Evolutionary conservation across 2,888 invertebrate genomes (phyloP).

Genomic region (Thereva unica): DNA sequence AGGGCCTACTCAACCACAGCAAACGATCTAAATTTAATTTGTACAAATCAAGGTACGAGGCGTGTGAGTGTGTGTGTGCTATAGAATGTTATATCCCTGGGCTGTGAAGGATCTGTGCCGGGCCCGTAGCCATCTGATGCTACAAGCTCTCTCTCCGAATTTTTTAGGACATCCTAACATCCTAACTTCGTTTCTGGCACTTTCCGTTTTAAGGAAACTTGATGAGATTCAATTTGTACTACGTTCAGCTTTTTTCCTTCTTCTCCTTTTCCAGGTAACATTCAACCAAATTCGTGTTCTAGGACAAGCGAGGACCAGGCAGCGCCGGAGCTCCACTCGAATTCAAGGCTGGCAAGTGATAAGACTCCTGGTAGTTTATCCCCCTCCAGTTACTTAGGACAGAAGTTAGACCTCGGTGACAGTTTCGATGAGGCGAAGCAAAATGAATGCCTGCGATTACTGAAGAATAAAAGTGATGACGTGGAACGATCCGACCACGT

Average conservation of each 20-base stretch:
- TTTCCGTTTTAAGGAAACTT: conserved; percentile 19
- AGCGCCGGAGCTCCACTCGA: not conserved
- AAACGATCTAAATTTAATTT: conserved; percentile 39
- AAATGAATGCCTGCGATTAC: conserved; percentile 50
- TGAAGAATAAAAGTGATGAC: conserved; percentile 58
- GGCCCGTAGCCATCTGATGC: too few relatives aligned
- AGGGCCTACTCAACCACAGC: conserved; percentile 26
- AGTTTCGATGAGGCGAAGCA: conserved; percentile 50
- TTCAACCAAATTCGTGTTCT: not conserved
- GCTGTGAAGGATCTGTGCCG: too few relatives aligned
- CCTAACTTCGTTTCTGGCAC: not conserved
- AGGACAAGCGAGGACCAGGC: conserved; percentile 5
- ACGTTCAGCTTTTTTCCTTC: conserved; percentile 2
- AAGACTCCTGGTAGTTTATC: conserved; percentile 23
- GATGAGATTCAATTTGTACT: conserved; percentile 12
- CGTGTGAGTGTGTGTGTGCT: too few relatives aligned
- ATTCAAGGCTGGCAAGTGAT: not conserved
- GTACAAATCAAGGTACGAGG: conserved; percentile 44
- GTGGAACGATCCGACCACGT: conserved; percentile 77
- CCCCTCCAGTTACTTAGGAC: conserved; percentile 33
- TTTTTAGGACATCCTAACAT: too few relatives aligned
- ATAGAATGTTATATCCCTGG: too few relatives aligned
- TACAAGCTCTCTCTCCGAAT: too few relatives aligned
- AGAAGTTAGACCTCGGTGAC: conserved; percentile 43
- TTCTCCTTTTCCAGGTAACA: conserved; percentile 8